Base-by-base conservation (phyloP, 2,888 invertebrate genomes). In the Epistrophe eligans region DNA sequence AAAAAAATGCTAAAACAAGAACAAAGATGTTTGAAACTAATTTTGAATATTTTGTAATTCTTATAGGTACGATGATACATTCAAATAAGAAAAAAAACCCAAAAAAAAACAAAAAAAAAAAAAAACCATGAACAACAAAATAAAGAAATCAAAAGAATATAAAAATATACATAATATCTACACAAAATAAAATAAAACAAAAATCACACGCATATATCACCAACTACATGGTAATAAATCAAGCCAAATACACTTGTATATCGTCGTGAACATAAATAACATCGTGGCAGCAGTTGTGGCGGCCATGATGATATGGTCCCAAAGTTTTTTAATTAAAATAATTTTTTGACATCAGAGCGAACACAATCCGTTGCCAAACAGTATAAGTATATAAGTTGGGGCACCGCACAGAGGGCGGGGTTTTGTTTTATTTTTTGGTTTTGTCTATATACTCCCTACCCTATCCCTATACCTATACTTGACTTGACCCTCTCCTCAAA, bases 121-220 rank as follows among this genome's bases (percentile, higher is more conserved):
- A 28, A 19, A 19, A 35, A 71, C 88, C 87, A 89, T 35, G 19
- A 67, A 40, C 15, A 89, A 89, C 85, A 89, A 89, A 90, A 88
- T 89, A 89, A 89, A 90, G 89, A 90, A 90, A 90, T 89, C 88
- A 90, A 90, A 89, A 89, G 89, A 89, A 89, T 88, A 82, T n/a
- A 80, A 88, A 88, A 88, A 89, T 85, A 89, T 85, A 90, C 89
- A 91, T 35, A 71, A 71, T 35, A 35, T 35, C 35, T 88, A 24
- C 13, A 52, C n/a, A 24, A 89, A 87, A 88, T 88, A 89, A 89
- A 88, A 62, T 62, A 62, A 62, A 62, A 62, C 62, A 62, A 88
- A 88, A 89, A 89, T 89, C 89, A 90, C 90, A 91, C 81, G 82
- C 83, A 88, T 88, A 88, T 88, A 88, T 88, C 88, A 88, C 88